Percentiles rank a stretch among this genome's conserved stretches.
phyloP scores from a whole-genome alignment of 1,140 invertebrate species.

The Epicauta chinensis region DNA sequence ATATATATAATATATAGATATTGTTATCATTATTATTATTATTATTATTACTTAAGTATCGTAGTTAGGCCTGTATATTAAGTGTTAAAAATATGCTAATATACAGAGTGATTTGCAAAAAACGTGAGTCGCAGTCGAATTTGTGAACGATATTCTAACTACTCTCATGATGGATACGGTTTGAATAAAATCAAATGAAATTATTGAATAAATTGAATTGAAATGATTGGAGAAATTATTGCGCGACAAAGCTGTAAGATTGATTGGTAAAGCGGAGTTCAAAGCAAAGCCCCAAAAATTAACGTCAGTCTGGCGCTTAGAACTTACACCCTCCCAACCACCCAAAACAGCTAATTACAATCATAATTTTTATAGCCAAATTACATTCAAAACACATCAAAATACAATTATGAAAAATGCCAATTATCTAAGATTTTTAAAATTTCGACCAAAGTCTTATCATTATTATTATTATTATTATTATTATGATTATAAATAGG shows the following conservation, averaged over 20 bases:
- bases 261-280: conserved; percentile 7
- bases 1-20: conserved; percentile 28
- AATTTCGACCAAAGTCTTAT: neutral
- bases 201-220: too few species aligned
- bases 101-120: conserved; percentile 41
- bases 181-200: too few species aligned
- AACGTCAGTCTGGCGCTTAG: neutral
- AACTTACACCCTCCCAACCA: conserved; percentile 7
- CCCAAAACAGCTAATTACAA: conserved; percentile 10
- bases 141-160: conserved; percentile 23
- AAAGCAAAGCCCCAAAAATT: conserved; percentile 1
- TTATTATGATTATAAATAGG: neutral
- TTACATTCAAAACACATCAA: conserved; percentile 30
- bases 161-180: conserved; percentile 13
- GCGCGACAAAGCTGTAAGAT: conserved; percentile 20
- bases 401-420: conserved; percentile 29
- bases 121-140: conserved; percentile 30
- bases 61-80: conserved; percentile 46
- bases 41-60: conserved; percentile 41
- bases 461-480: too few species aligned
- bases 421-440: conserved; percentile 21
- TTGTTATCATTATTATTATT: too few species aligned
- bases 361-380: conserved; percentile 13
- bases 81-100: conserved; percentile 44
- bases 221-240: conserved; percentile 23